These are phyloP conservation scores for Pollenia labialis DNA, from an alignment of 2,888 invertebrate genomes.

Conservation along the genomic window DNA sequence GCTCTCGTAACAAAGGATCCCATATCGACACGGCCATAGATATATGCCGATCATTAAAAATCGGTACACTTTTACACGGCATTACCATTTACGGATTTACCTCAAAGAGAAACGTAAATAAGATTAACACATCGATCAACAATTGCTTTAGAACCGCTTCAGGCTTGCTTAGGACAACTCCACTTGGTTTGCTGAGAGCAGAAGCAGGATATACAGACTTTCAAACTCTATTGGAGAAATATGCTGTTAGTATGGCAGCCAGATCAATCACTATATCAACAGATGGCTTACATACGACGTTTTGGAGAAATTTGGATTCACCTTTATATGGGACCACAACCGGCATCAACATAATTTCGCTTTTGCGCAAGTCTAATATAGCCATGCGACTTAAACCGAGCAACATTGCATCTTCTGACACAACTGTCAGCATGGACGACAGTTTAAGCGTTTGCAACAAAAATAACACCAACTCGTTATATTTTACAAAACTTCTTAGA, in stretches of 20 bases:
- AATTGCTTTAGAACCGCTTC: not conserved
- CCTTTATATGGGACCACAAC: not conserved
- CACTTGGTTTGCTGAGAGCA: not conserved
- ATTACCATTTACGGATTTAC: slow-evolving; percentile 48
- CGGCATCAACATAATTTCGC: not conserved
- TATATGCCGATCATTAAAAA: slow-evolving; percentile 44
- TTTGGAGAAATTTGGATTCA: slow-evolving; percentile 1
- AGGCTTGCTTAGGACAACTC: slow-evolving; percentile 11
- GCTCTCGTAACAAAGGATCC: slow-evolving; percentile 17
- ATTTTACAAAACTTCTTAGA: not conserved
- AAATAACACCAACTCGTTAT: not conserved
- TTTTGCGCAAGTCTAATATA: not conserved
- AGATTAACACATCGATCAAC: not conserved
- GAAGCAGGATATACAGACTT: not conserved
- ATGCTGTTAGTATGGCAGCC: slow-evolving; percentile 1
- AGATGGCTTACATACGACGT: not conserved
- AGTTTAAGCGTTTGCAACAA: not conserved
- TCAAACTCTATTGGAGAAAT: not conserved
- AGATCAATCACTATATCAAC: slow-evolving; percentile 9
- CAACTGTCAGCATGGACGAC: not conserved
- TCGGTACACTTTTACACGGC: slow-evolving; percentile 36
- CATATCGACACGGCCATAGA: not conserved
- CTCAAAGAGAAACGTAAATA: slow-evolving; percentile 4
- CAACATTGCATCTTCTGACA: not conserved
- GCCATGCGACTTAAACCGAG: not conserved